phyloP scores from a whole-genome alignment of 1,140 invertebrate genomes.

The Grapholita molesta region DNA sequence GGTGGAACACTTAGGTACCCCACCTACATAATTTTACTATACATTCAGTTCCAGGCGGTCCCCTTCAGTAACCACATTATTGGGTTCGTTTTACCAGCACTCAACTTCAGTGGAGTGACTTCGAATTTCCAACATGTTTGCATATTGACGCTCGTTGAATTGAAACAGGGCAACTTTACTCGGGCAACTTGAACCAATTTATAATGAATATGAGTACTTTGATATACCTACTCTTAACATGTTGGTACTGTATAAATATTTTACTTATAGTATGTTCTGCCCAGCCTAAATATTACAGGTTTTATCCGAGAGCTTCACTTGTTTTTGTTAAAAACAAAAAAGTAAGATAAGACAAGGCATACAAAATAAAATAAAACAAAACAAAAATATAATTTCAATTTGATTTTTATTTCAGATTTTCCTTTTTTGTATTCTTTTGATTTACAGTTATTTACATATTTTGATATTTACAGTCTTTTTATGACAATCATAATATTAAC shows the following conservation, averaged over 20 bases:
- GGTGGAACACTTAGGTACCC: background rate
- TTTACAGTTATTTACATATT: conserved; percentile 63
- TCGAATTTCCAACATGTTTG: conserved; percentile 36
- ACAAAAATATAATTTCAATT: conserved; percentile 62
- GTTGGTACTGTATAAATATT: background rate
- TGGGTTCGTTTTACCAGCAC: conserved; percentile 12
- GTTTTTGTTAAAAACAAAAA: conserved; percentile 14
- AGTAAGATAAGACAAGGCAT: conserved; percentile 20
- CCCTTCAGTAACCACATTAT: conserved; percentile 3
- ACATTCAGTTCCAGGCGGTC: background rate
- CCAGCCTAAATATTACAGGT: background rate
- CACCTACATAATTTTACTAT: background rate
- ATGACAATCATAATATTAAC: conserved; percentile 41
- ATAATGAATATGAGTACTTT: conserved; percentile 1
- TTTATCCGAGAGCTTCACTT: background rate
- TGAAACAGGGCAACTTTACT: background rate
- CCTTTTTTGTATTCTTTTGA: conserved; percentile 49
- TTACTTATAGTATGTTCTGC: background rate
- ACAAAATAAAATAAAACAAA: conserved; percentile 55
- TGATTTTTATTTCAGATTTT: conserved; percentile 59
- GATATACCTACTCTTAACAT: background rate
- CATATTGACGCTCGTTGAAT: conserved; percentile 22
- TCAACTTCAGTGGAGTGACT: conserved; percentile 30
- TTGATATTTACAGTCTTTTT: conserved; percentile 63
- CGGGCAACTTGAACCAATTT: background rate